phyloP scores from a whole-genome alignment of 2,797 vertebrate species.

The Crossoptilon crossoptilon region DNA sequence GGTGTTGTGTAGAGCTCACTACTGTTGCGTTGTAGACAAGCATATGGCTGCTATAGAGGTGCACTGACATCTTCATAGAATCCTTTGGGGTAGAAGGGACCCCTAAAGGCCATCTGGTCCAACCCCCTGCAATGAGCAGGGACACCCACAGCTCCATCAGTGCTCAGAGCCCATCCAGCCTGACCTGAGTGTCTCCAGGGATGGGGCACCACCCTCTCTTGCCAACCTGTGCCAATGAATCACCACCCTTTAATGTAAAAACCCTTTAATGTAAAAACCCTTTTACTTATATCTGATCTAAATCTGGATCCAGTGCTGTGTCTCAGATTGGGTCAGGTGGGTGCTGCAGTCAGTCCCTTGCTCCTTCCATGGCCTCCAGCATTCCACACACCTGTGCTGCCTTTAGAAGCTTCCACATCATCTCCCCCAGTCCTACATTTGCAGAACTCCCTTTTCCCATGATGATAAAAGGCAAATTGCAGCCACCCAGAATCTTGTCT shows the following conservation, averaged over 20 bases:
- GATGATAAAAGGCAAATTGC: slow-evolving; percentile 13
- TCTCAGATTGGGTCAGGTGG: not conserved
- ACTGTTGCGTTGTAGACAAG: not conserved
- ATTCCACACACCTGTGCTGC: accelerated
- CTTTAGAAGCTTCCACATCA: not conserved
- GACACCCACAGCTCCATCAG: no score
- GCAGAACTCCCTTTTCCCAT: not conserved
- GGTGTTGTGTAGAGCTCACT: not conserved
- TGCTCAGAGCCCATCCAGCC: no score
- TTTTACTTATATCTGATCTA: no score
- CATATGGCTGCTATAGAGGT: not conserved
- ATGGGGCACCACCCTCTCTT: not conserved
- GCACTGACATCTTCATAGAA: not conserved
- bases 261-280: no score
- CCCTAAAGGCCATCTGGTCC: no score
- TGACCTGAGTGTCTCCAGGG: no score
- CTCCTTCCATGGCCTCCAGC: accelerated
- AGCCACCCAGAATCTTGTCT: not conserved
- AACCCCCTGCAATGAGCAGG: no score
- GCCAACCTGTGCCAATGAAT: not conserved
- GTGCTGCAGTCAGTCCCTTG: accelerated
- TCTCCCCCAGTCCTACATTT: not conserved
- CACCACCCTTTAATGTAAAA: not conserved
- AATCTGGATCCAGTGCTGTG: not conserved
- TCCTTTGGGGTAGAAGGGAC: no score